phyloP scores from a whole-genome alignment of 2,888 invertebrate species.

The Drosophila multiciliata region DNA sequence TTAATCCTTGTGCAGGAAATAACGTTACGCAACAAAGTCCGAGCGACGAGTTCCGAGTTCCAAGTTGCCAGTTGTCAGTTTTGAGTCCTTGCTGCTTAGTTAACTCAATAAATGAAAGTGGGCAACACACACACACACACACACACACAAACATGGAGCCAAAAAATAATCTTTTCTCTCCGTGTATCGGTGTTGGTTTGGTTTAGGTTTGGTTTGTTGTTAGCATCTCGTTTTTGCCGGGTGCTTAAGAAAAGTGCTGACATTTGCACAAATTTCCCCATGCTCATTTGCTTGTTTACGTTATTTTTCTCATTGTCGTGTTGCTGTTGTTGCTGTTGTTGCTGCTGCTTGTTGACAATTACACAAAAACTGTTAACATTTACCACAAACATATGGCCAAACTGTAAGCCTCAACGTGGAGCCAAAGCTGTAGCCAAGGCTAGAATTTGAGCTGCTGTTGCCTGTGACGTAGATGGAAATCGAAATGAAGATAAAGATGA shows the following conservation, averaged over 20 bases:
- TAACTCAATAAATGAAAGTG: conserved; percentile 75
- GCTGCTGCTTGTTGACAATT: conserved; percentile 67
- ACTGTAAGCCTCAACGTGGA: conserved; percentile 36
- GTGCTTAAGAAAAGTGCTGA: conserved; percentile 67
- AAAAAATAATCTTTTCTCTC: conserved; percentile 64
- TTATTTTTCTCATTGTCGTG: conserved; percentile 65
- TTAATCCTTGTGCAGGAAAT: conserved; percentile 71
- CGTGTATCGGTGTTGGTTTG: not conserved
- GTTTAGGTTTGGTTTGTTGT: conserved; percentile 14
- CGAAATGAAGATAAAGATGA: conserved; percentile 26
- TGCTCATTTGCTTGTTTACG: conserved; percentile 75
- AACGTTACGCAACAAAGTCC: conserved; percentile 60
- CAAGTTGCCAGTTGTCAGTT: conserved; percentile 29
- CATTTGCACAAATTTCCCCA: conserved; percentile 67
- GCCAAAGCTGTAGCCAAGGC: conserved; percentile 1
- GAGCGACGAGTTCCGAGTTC: conserved; percentile 19
- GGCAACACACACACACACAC: conserved; percentile 13
- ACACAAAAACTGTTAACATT: conserved; percentile 79
- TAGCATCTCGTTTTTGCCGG: conserved; percentile 35
- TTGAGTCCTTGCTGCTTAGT: conserved; percentile 47
- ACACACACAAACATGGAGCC: conserved; percentile 4
- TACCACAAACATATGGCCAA: conserved; percentile 70
- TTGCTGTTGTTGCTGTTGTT: conserved; percentile 23
- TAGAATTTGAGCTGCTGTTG: not conserved
- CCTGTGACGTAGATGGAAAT: conserved; percentile 18